Base-by-base conservation (phyloP, 2,888 invertebrate species). In the Phaonia tiefii region DNA sequence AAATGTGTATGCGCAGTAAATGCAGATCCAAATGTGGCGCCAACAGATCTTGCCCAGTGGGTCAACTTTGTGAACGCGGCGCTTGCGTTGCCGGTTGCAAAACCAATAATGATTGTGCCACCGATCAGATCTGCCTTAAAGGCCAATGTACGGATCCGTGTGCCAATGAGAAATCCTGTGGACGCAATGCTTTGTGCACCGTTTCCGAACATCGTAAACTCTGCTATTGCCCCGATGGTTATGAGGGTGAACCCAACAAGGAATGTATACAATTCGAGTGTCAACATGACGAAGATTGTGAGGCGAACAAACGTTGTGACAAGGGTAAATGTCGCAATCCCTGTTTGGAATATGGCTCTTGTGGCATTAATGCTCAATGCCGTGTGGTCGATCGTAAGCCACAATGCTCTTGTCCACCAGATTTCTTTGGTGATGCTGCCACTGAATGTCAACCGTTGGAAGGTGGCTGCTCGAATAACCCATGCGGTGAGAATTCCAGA, bases 141-240 rank as follows among this genome's bases (percentile, higher is more conserved):
- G 92, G 92, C 11, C 93, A 95, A 86, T 96, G 96, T 86, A 91
- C 93, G 58, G 93, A 95, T 89, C 94, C 96, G 54, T 96, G 96
- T 86, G 91, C 93, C 82, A 92, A 93, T 56, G 90, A 91, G 22
- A 92, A 92, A 15, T 94, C 95, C 0, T 97, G 97, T 86, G 97
- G 97, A 3, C 93, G 93, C 84, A 95, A 96, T 88, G 96, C 97
- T 0, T 88, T 95, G 1, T 97, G 97, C 87, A 93, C 94, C 83
- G 94, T 96, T 0, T 94, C 95, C 1, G 95, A 95, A 84, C 97
- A 97, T 89, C 93, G 95, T 51, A 95, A 96, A 56, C 93, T 97
- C 2, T 98, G 98, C 88, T 93, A 96, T 77, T 98, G 98, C 87
- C 96, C 96, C 0, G 96, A 96, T 86, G 96, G 97, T 15, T 96